A percentile compares a stretch with the other conserved stretches of the same genome.
Conservation (phyloP, 2,797 vertebrate species). For the Myiotriccus ornatus region DNA sequence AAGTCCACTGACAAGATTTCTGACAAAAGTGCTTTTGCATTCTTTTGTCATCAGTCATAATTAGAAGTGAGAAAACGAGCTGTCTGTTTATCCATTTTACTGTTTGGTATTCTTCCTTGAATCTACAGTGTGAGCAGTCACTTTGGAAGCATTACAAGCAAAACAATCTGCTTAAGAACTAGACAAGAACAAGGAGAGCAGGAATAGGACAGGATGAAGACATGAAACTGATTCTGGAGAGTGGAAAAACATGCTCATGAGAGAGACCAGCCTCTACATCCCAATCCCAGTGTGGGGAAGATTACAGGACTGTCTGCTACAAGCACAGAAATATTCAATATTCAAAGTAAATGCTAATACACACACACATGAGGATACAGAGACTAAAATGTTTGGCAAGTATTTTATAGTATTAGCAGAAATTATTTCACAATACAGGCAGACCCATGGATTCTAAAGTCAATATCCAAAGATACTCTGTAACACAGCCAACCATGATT, state of each 20-base stretch:
- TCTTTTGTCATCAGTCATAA: constrained; percentile 38
- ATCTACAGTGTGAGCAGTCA: constrained; percentile 25
- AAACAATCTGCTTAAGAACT: constrained; percentile 54
- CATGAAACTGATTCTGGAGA: not conserved
- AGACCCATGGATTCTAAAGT: not conserved
- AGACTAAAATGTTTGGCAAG: not conserved
- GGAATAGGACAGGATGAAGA: not conserved
- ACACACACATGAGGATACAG: not conserved
- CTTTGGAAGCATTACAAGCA: constrained; percentile 48
- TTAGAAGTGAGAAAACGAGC: constrained; percentile 6
- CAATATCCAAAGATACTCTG: not conserved
- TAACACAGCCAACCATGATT: not conserved
- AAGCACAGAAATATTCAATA: not conserved
- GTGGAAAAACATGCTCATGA: constrained; percentile 1
- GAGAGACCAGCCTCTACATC: not conserved
- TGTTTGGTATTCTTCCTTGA: not conserved
- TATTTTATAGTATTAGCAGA: not conserved
- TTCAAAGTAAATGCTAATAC: not conserved
- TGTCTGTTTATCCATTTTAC: constrained; percentile 13
- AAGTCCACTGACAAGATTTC: not conserved
- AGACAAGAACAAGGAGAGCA: constrained; percentile 19
- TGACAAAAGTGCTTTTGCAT: not conserved
- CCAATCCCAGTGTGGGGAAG: not conserved
- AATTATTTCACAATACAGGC: not conserved
- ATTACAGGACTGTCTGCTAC: not conserved